Percentiles rank a stretch among this genome's conserved stretches.
Conservation (phyloP, 1,140 invertebrate genomes). For the Cyclina sinensis region DNA sequence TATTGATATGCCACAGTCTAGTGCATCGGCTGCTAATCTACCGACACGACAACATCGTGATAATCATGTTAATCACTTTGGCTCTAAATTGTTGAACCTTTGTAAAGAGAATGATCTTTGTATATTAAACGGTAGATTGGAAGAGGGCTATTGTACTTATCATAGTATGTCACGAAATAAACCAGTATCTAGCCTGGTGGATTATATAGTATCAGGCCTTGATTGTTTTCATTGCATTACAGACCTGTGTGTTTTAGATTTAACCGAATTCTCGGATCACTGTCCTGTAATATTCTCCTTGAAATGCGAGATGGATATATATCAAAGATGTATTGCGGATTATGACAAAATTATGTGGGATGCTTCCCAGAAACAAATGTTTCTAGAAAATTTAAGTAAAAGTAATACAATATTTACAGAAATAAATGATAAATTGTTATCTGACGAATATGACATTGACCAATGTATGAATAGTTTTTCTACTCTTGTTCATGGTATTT, state of each 20-base stretch:
- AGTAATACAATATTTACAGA: neutral
- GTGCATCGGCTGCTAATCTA: neutral
- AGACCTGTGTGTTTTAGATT: neutral
- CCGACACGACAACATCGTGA: neutral
- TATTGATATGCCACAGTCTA: slow-evolving; percentile 8
- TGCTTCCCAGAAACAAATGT: neutral
- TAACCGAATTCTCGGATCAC: slow-evolving; percentile 26
- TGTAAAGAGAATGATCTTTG: slow-evolving; percentile 33
- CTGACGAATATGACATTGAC: neutral
- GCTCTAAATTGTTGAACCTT: neutral
- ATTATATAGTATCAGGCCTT: neutral
- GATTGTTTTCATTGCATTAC: neutral
- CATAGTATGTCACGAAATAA: neutral
- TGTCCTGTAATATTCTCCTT: slow-evolving; percentile 1
- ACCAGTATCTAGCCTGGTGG: slow-evolving; percentile 8
- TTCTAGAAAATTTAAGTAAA: neutral
- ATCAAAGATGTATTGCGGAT: no score
- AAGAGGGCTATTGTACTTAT: slow-evolving; percentile 4
- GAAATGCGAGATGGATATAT: neutral
- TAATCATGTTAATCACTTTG: slow-evolving; percentile 5
- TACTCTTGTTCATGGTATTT: neutral
- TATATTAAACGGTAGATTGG: slow-evolving; percentile 21
- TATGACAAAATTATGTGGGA: neutral
- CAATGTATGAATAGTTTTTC: slow-evolving; percentile 5
- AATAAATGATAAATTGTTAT: neutral